A percentile compares a stretch with the other conserved stretches of the same genome.
phyloP scores from a whole-genome alignment of 2,797 vertebrate species.

The Prionace glauca region DNA sequence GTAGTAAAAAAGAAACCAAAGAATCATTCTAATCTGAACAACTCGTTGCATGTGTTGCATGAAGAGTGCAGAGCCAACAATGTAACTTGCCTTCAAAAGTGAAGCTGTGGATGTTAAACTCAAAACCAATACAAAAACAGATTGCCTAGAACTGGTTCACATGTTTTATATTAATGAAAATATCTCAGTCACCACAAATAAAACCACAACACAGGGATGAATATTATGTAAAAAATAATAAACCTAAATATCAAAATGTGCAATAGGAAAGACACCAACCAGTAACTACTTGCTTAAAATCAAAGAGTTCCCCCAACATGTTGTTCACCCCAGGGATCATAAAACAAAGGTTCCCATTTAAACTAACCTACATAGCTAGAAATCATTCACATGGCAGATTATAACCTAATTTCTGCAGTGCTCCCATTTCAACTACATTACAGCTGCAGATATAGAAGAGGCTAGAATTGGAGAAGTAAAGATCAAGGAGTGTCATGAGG shows the following conservation, averaged over 20 bases:
- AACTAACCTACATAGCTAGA: neutral
- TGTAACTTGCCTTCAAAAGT: neutral
- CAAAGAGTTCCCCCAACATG: neutral
- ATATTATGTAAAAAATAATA: neutral
- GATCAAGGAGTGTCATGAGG: neutral
- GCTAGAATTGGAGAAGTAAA: neutral
- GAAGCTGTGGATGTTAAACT: neutral
- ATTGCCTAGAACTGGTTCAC: neutral
- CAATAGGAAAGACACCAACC: neutral
- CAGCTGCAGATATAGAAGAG: neutral
- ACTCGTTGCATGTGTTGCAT: neutral
- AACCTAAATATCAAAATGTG: neutral
- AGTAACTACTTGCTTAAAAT: neutral
- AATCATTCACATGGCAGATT: neutral
- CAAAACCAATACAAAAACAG: neutral
- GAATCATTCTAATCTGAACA: neutral
- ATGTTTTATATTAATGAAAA: neutral
- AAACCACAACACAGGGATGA: neutral
- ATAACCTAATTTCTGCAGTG: neutral
- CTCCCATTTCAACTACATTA: neutral
- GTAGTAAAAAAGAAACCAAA: neutral
- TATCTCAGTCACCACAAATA: neutral
- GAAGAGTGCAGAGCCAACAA: neutral
- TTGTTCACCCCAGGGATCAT: neutral
- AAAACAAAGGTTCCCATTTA: neutral